Percentiles rank a stretch among this genome's conserved stretches.
Conservation (phyloP, 2,113 vertebrate genomes). For the Isurus oxyrinchus region DNA sequence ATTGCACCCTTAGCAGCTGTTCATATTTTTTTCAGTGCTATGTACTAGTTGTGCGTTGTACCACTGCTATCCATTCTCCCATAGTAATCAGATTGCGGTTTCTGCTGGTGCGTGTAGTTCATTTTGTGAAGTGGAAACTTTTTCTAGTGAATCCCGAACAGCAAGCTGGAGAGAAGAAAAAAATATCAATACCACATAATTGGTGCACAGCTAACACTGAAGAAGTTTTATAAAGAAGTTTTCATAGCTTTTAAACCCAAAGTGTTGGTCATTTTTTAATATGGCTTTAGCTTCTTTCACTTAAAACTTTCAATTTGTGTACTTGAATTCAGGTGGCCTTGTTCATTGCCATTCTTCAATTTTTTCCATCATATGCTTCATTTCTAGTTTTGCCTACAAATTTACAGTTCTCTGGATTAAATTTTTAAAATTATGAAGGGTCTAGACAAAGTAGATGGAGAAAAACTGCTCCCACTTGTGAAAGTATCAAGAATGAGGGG, state of each 20-base stretch:
- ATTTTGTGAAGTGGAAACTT: constrained; percentile 24
- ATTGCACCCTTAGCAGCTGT: constrained; percentile 31
- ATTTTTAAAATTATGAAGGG: too few species aligned
- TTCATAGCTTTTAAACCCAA: background rate
- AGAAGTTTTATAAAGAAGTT: background rate
- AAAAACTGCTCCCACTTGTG: too few species aligned
- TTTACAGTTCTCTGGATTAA: too few species aligned
- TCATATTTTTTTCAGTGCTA: constrained; percentile 31
- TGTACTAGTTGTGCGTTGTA: constrained; percentile 25
- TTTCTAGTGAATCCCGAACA: constrained; percentile 10
- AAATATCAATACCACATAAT: background rate
- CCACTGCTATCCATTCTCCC: background rate
- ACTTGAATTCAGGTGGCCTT: too few species aligned
- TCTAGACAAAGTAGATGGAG: too few species aligned
- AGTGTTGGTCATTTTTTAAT: too few species aligned
- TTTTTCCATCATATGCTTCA: too few species aligned
- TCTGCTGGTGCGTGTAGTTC: background rate
- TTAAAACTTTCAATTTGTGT: too few species aligned
- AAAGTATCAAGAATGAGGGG: too few species aligned
- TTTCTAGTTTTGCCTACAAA: too few species aligned
- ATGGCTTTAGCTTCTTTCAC: too few species aligned
- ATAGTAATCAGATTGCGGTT: constrained; percentile 4
- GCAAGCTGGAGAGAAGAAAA: background rate
- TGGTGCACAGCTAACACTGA: background rate
- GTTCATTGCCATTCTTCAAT: too few species aligned